Evolutionary conservation across 1,140 invertebrate genomes (phyloP).

Genomic region (Fopius arisanus): DNA sequence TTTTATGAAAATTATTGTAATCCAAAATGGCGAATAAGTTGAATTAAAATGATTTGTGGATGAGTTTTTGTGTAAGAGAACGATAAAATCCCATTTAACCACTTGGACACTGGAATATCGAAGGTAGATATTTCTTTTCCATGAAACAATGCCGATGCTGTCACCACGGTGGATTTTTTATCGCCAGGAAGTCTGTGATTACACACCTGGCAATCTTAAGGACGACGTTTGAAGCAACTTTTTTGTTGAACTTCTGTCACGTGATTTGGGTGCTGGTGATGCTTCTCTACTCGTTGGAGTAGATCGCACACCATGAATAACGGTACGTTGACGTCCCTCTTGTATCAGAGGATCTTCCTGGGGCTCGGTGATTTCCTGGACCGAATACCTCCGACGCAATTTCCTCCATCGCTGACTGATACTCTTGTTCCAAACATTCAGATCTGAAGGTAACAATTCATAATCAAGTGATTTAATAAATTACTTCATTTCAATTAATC

Average conservation of each 20-base stretch:
- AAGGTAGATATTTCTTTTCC: no score
- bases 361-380: conserved; percentile 67
- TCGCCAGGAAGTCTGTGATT: background rate
- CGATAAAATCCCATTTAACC: no score
- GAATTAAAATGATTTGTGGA: no score
- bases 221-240: conserved; percentile 71
- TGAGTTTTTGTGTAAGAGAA: no score
- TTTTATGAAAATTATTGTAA: no score
- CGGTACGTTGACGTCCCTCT: conserved; percentile 52
- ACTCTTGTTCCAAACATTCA: conserved; percentile 75
- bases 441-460: conserved; percentile 69
- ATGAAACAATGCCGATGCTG: background rate
- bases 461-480: no score
- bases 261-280: conserved; percentile 55
- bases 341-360: conserved; percentile 48
- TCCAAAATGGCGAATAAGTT: no score
- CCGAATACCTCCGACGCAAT: conserved; percentile 72
- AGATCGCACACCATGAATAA: conserved; percentile 52
- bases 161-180: background rate
- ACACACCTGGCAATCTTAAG: conserved; percentile 67
- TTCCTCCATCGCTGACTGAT: conserved; percentile 77
- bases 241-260: conserved; percentile 48
- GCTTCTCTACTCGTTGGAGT: conserved; percentile 59
- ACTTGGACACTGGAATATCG: no score
- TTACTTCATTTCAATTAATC: no score